A percentile compares a stretch with the other conserved stretches of the same genome.
These are phyloP conservation scores for Parnassius apollo DNA, from an alignment of 2,888 invertebrate genomes.

Conservation along the genomic window DNA sequence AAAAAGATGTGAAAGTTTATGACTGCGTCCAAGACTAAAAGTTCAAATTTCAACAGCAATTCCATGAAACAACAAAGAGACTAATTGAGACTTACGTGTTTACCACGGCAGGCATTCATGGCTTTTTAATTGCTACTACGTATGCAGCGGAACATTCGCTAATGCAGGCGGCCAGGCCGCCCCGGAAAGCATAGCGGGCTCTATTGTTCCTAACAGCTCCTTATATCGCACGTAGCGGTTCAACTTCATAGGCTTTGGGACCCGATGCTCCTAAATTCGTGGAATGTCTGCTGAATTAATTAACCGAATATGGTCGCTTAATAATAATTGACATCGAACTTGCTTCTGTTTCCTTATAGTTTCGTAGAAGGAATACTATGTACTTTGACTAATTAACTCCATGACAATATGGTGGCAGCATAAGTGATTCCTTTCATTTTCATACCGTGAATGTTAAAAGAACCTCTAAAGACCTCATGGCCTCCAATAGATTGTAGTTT, in stretches of 20 bases:
- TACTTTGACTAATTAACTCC: no score
- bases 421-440: no score
- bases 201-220: conserved; percentile 68
- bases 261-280: conserved; percentile 64
- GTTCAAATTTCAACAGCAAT: no score
- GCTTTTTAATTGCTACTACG: conserved; percentile 71
- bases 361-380: conserved; percentile 10
- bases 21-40: neutral
- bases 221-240: conserved; percentile 73
- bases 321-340: conserved; percentile 44
- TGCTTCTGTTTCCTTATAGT: conserved; percentile 19
- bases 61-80: neutral
- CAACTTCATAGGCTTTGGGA: conserved; percentile 58
- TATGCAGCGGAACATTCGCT: conserved; percentile 68
- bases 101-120: conserved; percentile 50
- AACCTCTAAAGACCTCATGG: no score
- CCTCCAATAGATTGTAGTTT: no score
- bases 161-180: conserved; percentile 58
- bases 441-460: no score
- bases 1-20: conserved; percentile 11
- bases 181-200: conserved; percentile 61
- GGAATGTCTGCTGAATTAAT: conserved; percentile 69
- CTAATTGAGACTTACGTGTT: conserved; percentile 50
- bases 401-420: no score
- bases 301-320: conserved; percentile 56